A percentile compares a stretch with the other conserved stretches of the same genome.
Evolutionary conservation across 1,140 invertebrate species (phyloP).

Genomic region (Drosophila ananassae): DNA sequence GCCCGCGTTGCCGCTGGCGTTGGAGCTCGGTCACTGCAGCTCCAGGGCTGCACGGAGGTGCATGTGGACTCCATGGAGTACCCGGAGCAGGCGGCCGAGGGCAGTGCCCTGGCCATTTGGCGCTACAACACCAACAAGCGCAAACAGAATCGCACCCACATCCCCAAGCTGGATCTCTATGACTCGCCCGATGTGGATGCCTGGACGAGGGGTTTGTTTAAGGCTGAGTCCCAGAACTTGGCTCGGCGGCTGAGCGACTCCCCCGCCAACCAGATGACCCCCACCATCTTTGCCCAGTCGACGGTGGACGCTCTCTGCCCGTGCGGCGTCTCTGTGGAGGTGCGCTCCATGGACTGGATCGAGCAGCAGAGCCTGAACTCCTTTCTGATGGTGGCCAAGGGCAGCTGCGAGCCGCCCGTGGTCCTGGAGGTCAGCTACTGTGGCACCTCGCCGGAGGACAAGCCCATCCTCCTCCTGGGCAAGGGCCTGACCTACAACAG

Average conservation of each 20-base stretch:
- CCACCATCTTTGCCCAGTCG: conserved; percentile 90
- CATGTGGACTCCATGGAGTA: conserved; percentile 89
- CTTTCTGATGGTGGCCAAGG: conserved; percentile 91
- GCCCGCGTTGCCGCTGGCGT: conserved; percentile 85
- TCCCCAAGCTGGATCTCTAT: conserved; percentile 85
- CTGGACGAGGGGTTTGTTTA: conserved; percentile 90
- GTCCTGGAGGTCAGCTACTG: conserved; percentile 71
- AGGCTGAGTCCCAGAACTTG: conserved; percentile 94
- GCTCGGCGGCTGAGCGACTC: conserved; percentile 91
- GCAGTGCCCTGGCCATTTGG: conserved; percentile 87
- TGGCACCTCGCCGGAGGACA: conserved; percentile 71
- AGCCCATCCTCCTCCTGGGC: conserved; percentile 71
- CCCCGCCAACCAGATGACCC: conserved; percentile 94
- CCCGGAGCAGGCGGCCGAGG: conserved; percentile 91
- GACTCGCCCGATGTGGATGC: conserved; percentile 85
- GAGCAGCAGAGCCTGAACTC: conserved; percentile 82
- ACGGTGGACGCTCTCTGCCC: conserved; percentile 85
- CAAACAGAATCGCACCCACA: conserved; percentile 85
- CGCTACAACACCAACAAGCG: conserved; percentile 88
- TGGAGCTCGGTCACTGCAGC: conserved; percentile 86
- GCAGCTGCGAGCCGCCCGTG: conserved; percentile 88
- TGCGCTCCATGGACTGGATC: conserved; percentile 86
- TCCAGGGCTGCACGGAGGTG: conserved; percentile 86
- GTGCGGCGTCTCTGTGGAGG: conserved; percentile 87
- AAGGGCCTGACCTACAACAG: conserved; percentile 78